phyloP scores from a whole-genome alignment of 30 jellyfish, hydroid and myxozoan genomes.

The Aurelia coerulea region DNA sequence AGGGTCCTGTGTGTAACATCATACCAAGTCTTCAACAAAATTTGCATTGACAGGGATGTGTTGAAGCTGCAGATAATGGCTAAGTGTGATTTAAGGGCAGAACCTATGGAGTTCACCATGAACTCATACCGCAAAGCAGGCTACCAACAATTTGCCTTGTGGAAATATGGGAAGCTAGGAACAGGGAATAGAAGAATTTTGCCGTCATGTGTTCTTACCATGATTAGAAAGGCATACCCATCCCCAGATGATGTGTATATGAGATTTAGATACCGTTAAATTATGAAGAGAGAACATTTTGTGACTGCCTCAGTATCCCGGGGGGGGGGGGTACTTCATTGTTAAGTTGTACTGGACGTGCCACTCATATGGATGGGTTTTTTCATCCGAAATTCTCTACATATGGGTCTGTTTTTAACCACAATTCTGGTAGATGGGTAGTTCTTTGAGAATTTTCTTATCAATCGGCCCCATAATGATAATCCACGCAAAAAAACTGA shows the following conservation, averaged over 20 bases:
- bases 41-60: slow-evolving; percentile 15
- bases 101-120: slow-evolving; percentile 10
- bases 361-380: too few relatives aligned
- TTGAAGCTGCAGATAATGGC: slow-evolving; percentile 6
- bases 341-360: too few relatives aligned
- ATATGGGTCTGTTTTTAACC: too few relatives aligned
- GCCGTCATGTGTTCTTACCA: slow-evolving; percentile 32
- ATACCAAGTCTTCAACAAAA: slow-evolving; percentile 14
- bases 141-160: slow-evolving; percentile 28
- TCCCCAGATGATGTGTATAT: slow-evolving; percentile 2
- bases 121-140: slow-evolving; percentile 24
- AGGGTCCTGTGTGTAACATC: slow-evolving; percentile 4
- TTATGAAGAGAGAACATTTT: neutral
- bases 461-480: too few relatives aligned
- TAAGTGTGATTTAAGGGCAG: slow-evolving; percentile 27
- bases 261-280: slow-evolving; percentile 14
- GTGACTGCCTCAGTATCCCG: too few relatives aligned
- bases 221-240: slow-evolving; percentile 19
- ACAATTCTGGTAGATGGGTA: too few relatives aligned
- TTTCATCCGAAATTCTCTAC: too few relatives aligned
- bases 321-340: too few relatives aligned
- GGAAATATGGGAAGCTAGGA: slow-evolving; percentile 42
- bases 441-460: too few relatives aligned
- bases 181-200: slow-evolving; percentile 27
- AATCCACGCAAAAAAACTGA: too few relatives aligned